Evolutionary conservation across 2,888 invertebrate species (phyloP), one percentile per base, ranked within the genome.

Genomic region (Amphimallon solstitiale): DNA sequence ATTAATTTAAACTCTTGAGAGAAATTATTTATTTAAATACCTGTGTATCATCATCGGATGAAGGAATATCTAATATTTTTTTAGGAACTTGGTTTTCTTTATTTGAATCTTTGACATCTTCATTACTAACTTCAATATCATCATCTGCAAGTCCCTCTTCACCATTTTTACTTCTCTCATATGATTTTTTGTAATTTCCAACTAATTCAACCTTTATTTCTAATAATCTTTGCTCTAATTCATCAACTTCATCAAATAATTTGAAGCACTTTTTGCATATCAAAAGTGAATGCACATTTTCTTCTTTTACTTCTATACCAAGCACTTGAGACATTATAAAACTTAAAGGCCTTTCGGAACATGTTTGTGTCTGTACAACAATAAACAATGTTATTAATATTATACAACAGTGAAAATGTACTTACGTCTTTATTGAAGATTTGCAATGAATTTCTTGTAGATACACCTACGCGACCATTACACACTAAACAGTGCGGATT

Each of bases 231-330:
- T 79, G 81, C 76, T 87, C 85, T 43, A 89, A 77, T 61, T 86
- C 85, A 68, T 90, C 89, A 70, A 87, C 86, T 80, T 91, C 90
- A 15, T 86, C 82, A 52, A 89, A 85, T 5, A 86, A 75, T 75
- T 87, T 87, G 71, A 84, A 87, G 77, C 92, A 92, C 73, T 89
- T 90, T 76, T 87, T 89, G 78, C 92, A 92, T 1, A 92, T 76
- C 14, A 87, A 79, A 51, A 82, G 82, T 0, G 87, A 85, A 67
- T 89, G 88, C 0, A 84, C 84, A 38, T 78, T 80, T 1, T 85
- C 83, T 71, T 86, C 84, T 5, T 79, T 81, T 0, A 91, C 73
- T 1, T 85, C 82, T 63, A 78, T 81, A 51, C 85, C 83, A 19
- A 88, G 75, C 12, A 87, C 79, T 49, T 81, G 77, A 52, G 82